A percentile compares a stretch with the other conserved stretches of the same genome.
Conservation (phyloP, 1,140 invertebrate genomes). For the Archegozetes longisetosus region DNA sequence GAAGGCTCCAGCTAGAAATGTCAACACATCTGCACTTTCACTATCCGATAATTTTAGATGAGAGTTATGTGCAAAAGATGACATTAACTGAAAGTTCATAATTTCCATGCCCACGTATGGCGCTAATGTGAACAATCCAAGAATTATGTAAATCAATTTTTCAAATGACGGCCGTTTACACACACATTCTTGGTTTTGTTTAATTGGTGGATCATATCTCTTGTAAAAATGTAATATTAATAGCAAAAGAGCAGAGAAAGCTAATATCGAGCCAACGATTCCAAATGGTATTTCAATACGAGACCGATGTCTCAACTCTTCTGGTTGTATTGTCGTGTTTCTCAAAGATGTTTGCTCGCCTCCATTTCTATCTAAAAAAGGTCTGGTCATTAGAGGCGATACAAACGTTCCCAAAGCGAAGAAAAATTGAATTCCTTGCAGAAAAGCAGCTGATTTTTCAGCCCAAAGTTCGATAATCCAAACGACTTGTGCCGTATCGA, state of each 20-base stretch:
- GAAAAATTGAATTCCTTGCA: neutral
- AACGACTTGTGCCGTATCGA: neutral
- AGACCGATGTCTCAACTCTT: neutral
- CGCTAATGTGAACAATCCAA: neutral
- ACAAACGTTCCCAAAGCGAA: constrained; percentile 1
- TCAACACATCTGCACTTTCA: neutral
- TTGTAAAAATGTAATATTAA: neutral
- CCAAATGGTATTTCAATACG: neutral
- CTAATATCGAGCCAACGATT: neutral
- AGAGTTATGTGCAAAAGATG: neutral
- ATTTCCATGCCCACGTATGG: neutral
- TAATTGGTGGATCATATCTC: neutral
- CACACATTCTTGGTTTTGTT: neutral
- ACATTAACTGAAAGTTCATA: neutral
- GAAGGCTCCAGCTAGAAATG: neutral
- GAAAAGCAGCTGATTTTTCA: neutral
- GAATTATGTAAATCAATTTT: neutral
- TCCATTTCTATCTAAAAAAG: neutral
- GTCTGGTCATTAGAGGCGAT: constrained; percentile 2
- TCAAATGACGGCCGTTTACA: neutral
- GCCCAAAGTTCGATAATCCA: constrained; percentile 10
- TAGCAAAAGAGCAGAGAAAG: neutral
- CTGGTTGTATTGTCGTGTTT: neutral
- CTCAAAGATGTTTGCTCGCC: neutral
- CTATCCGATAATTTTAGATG: neutral